Conservation (phyloP, 2,797 vertebrate species). For the Monodelphis domestica region DNA sequence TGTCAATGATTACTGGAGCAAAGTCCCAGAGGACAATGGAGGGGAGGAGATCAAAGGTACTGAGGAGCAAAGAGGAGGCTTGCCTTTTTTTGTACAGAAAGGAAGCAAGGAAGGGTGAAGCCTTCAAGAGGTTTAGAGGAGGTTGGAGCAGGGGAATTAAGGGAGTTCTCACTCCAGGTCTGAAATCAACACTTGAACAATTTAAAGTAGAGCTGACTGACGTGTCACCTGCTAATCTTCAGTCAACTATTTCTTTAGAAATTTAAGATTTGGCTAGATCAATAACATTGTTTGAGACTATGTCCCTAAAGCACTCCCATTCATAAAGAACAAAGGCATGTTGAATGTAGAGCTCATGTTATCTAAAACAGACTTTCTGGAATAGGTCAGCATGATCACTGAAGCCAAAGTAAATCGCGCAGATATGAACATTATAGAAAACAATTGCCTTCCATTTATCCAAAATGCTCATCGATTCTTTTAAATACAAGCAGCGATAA, state of each 20-base stretch:
- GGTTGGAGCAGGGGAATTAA: not conserved
- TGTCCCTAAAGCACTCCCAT: conserved; percentile 43
- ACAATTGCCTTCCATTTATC: conserved; percentile 68
- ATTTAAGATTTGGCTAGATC: conserved; percentile 35
- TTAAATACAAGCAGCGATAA: conserved; percentile 74
- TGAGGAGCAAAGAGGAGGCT: not conserved
- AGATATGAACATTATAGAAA: conserved; percentile 63
- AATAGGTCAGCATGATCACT: conserved; percentile 75
- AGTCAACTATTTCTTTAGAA: not conserved
- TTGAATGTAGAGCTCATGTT: conserved; percentile 7
- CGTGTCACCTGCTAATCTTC: not conserved
- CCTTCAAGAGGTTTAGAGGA: not conserved
- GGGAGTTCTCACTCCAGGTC: not conserved
- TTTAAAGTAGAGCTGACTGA: not conserved
- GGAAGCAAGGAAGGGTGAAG: not conserved
- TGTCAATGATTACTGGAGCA: not conserved
- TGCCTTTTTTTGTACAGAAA: not conserved
- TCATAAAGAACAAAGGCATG: conserved; percentile 38
- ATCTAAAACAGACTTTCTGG: conserved; percentile 62
- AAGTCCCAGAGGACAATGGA: not conserved
- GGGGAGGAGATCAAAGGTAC: not conserved
- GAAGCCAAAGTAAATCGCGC: conserved; percentile 80
- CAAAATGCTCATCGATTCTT: conserved; percentile 69
- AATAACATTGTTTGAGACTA: conserved; percentile 32
- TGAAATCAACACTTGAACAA: not conserved